Percentiles rank a stretch among this genome's conserved stretches.
Evolutionary conservation across 2,797 vertebrate species (phyloP).

Genomic region (Diplodus sargus): DNA sequence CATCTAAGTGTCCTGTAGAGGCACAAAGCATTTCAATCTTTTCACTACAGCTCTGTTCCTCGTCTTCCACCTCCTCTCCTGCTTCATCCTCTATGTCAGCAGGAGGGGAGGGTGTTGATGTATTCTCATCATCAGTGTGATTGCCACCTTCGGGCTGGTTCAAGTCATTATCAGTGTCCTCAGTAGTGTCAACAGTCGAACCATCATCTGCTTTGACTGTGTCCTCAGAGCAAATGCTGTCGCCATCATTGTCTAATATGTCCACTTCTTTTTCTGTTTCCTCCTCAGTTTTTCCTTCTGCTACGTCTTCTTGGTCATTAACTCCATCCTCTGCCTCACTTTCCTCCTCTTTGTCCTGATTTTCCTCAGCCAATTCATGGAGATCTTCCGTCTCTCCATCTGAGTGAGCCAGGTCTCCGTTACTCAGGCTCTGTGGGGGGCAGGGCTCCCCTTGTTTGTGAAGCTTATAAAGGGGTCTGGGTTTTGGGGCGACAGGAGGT

Average conservation of each 20-base stretch:
- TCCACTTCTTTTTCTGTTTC: constrained; percentile 50
- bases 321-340: constrained; percentile 49
- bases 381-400: constrained; percentile 78
- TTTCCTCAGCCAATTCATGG: constrained; percentile 64
- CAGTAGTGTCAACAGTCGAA: constrained; percentile 64
- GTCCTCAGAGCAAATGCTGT: constrained; percentile 73
- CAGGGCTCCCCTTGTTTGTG: constrained; percentile 79
- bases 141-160: constrained; percentile 54
- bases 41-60: constrained; percentile 54
- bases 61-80: constrained; percentile 53
- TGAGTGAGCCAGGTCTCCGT: constrained; percentile 86
- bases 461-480: constrained; percentile 82
- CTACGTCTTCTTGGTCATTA: constrained; percentile 47
- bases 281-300: constrained; percentile 38
- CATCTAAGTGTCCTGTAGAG: constrained; percentile 32
- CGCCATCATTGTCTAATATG: constrained; percentile 49
- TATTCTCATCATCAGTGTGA: constrained; percentile 60
- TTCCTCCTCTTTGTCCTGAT: constrained; percentile 66
- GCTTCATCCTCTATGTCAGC: constrained; percentile 59
- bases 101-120: constrained; percentile 35
- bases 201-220: constrained; percentile 70
- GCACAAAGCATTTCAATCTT: constrained; percentile 46
- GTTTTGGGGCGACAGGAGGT: constrained; percentile 94
- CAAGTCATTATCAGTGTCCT: constrained; percentile 73
- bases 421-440: constrained; percentile 84